Conservation (phyloP, 2,797 vertebrate genomes). For the Mycteria americana region DNA sequence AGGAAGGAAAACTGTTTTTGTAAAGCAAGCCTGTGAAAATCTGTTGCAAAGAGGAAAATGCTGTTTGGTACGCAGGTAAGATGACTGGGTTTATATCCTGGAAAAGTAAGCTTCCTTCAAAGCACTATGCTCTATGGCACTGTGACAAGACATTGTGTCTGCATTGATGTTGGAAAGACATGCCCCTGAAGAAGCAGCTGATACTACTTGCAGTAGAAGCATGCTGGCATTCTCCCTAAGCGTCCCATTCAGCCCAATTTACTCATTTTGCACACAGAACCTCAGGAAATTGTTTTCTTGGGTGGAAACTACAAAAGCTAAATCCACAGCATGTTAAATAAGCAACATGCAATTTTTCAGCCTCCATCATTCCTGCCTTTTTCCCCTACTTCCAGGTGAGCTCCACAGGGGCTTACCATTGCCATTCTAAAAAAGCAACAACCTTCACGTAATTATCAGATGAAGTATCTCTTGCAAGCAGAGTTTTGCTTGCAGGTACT, state of each 20-base stretch:
- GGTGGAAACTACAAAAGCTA: neutral
- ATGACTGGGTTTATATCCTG: neutral
- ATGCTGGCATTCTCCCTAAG: neutral
- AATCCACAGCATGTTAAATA: neutral
- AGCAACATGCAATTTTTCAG: neutral
- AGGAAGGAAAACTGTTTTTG: neutral
- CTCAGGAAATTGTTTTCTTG: neutral
- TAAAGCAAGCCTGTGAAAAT: neutral
- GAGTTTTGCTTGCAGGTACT: neutral
- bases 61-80: no score
- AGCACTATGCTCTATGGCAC: neutral
- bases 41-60: neutral
- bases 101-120: neutral
- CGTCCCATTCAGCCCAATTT: neutral
- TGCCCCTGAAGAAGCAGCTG: neutral
- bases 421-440: neutral
- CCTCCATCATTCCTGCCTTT: neutral
- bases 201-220: neutral
- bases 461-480: neutral
- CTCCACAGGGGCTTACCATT: neutral
- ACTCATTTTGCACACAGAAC: neutral
- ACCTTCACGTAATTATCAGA: neutral
- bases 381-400: neutral
- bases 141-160: no score
- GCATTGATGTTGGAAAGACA: accelerated